These are phyloP conservation scores for Drosophila pseudotalamancana DNA, from an alignment of 2,888 invertebrate genomes.

Conservation along the genomic window DNA sequence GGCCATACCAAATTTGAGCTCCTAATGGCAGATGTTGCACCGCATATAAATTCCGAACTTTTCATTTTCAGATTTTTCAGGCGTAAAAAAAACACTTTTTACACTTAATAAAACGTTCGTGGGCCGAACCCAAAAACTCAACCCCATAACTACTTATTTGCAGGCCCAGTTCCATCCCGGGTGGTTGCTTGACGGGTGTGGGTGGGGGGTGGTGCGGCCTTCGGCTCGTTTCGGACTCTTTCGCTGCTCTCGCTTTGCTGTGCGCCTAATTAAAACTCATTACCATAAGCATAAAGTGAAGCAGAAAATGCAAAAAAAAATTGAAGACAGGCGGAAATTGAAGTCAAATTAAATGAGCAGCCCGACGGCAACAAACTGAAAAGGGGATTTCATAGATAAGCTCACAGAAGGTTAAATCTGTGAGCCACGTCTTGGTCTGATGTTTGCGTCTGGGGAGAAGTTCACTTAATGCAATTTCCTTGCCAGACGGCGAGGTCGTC, in stretches of 20 bases:
- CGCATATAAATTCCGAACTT: not conserved
- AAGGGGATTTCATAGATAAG: constrained; percentile 10
- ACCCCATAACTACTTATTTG: constrained; percentile 22
- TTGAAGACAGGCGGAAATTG: constrained; percentile 54
- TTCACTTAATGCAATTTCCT: constrained; percentile 75
- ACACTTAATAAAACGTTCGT: constrained; percentile 40
- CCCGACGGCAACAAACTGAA: not conserved
- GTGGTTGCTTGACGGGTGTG: constrained; percentile 29
- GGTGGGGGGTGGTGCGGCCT: constrained; percentile 21
- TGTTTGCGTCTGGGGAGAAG: constrained; percentile 27
- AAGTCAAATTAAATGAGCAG: constrained; percentile 42
- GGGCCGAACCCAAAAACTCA: constrained; percentile 13
- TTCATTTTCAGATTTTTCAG: constrained; percentile 38
- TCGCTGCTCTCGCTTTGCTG: constrained; percentile 57
- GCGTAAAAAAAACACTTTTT: constrained; percentile 38
- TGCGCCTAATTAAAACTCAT: constrained; percentile 79
- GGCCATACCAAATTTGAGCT: constrained; percentile 3
- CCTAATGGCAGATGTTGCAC: constrained; percentile 54
- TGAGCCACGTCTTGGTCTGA: constrained; percentile 1
- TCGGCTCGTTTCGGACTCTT: constrained; percentile 38
- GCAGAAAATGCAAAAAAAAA: constrained; percentile 31
- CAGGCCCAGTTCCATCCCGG: constrained; percentile 14
- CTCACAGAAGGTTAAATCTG: constrained; percentile 41
- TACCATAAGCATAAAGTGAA: constrained; percentile 77
- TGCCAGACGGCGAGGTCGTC: constrained; percentile 59